Evolutionary conservation across 2,888 invertebrate genomes (phyloP), one percentile per base, ranked within the genome.

Genomic region (Xylocampa areola): DNA sequence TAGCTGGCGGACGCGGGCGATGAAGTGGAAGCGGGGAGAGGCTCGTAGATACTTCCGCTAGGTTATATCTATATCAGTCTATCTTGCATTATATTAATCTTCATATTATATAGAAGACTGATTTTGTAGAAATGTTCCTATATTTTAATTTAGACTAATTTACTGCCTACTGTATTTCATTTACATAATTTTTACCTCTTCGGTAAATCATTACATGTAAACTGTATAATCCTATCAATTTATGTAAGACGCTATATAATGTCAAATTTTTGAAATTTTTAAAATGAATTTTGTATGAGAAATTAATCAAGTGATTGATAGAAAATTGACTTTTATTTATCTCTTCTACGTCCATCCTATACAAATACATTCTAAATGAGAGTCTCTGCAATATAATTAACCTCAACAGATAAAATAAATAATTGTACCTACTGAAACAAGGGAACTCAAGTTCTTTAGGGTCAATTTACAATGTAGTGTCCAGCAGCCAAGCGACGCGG

Each of bases 201-300:
- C 88, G 85, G 88, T 90, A 90, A 84, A 86, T 86, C 79, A 87
- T 89, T 88, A 89, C 87, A 90, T 90, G n/a, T 88, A 85, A 90
- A 89, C 89, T 88, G 88, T 90, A 80, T 91, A 90, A 88, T 88
- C 89, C 88, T 90, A 92, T 91, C 88, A 90, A 92, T 88, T 82
- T 90, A 89, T 90, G 89, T 90, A 88, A 90, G 92, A 93, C 92
- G 91, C 92, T 92, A 92, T 94, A 93, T 91, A 89, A 89, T 87
- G 93, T 94, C 93, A 90, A 88, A 89, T 93, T 94, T 93, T 94
- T 92, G 90, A 92, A 92, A 91, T 88, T 93, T 93, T 93, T 66
- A 91, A 92, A 92, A 91, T 91, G 91, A 91, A 89, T 94, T 94
- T 94, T 94, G 92, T 93, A 93, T 89, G 87, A 88, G 90, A 88